Percentiles rank a stretch among this genome's conserved stretches.
These are phyloP conservation scores for Triplophysa siluroides DNA, from an alignment of 2,113 vertebrate genomes.

Conservation along the genomic window DNA sequence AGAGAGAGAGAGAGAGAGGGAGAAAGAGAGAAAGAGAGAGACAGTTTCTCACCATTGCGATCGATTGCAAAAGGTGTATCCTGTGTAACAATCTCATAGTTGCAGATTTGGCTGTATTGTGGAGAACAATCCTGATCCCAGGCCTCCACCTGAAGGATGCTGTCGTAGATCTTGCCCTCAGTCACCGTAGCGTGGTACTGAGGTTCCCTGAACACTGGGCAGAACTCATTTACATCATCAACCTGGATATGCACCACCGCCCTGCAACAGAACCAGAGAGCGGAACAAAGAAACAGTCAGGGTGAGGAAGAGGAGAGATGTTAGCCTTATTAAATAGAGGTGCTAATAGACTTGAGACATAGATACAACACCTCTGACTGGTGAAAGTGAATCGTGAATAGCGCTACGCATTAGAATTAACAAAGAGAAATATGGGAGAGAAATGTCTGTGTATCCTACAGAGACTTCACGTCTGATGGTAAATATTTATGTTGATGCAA, in stretches of 20 bases:
- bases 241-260: conserved; percentile 97
- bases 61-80: conserved; percentile 95
- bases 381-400: background rate
- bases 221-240: conserved; percentile 94
- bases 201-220: conserved; percentile 87
- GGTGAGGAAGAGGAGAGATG: conserved; percentile 7
- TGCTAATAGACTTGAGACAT: background rate
- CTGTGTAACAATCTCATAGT: conserved; percentile 89
- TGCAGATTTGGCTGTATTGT: conserved; percentile 98
- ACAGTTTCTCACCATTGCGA: conserved; percentile 81
- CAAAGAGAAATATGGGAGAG: background rate
- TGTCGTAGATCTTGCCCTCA: conserved; percentile 95
- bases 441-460: background rate
- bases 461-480: background rate
- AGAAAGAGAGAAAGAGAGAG: background rate
- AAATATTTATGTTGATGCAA: background rate
- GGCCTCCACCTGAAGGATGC: conserved; percentile 94
- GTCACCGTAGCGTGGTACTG: conserved; percentile 86
- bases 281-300: background rate
- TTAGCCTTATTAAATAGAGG: background rate
- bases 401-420: background rate
- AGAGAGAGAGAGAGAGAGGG: no score
- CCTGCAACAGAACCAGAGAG: conserved; percentile 65
- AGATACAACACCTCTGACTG: background rate
- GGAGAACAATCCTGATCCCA: conserved; percentile 94